Percentiles rank a stretch among this genome's conserved stretches.
These are phyloP conservation scores for Eonycteris spelaea DNA, from an alignment of 2,113 vertebrate species.

Conservation along the genomic window DNA sequence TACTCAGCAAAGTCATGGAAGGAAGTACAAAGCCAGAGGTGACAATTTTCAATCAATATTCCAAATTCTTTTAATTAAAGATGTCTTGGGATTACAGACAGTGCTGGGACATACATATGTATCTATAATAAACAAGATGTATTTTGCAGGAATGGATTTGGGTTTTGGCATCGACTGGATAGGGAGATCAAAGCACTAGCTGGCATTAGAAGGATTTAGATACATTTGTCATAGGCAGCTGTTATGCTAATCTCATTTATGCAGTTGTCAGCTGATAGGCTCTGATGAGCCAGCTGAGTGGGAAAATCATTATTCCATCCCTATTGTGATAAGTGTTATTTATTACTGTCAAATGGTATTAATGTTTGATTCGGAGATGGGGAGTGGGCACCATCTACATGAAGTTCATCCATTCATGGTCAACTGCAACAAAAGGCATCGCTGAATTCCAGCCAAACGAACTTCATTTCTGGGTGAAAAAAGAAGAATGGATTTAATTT, in stretches of 20 bases:
- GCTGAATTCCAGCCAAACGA: slow-evolving; percentile 90
- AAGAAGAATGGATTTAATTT: slow-evolving; percentile 95
- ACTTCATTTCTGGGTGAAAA: slow-evolving; percentile 90
- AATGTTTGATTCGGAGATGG: slow-evolving; percentile 96
- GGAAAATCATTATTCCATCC: slow-evolving; percentile 97
- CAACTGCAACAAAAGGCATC: slow-evolving; percentile 89
- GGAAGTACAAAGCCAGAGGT: slow-evolving; percentile 66
- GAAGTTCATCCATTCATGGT: slow-evolving; percentile 88
- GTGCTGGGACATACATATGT: slow-evolving; percentile 81
- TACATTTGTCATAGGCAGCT: slow-evolving; percentile 96
- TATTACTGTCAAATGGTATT: slow-evolving; percentile 98
- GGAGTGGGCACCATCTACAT: slow-evolving; percentile 88
- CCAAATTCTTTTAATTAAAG: slow-evolving; percentile 81
- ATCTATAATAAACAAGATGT: slow-evolving; percentile 82
- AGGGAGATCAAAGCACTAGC: slow-evolving; percentile 88
- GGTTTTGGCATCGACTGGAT: slow-evolving; percentile 83
- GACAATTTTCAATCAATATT: slow-evolving; percentile 73
- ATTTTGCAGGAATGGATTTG: slow-evolving; percentile 83
- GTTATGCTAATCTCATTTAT: slow-evolving; percentile 94
- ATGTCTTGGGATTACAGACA: slow-evolving; percentile 74
- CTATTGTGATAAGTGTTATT: slow-evolving; percentile 99
- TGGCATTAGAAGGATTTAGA: slow-evolving; percentile 90
- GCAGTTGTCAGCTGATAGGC: slow-evolving; percentile 94
- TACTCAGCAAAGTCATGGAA: slow-evolving; percentile 67
- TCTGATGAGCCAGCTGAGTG: slow-evolving; percentile 91